Evolutionary conservation across 2,888 invertebrate species (phyloP).

Genomic region (Operophtera brumata): DNA sequence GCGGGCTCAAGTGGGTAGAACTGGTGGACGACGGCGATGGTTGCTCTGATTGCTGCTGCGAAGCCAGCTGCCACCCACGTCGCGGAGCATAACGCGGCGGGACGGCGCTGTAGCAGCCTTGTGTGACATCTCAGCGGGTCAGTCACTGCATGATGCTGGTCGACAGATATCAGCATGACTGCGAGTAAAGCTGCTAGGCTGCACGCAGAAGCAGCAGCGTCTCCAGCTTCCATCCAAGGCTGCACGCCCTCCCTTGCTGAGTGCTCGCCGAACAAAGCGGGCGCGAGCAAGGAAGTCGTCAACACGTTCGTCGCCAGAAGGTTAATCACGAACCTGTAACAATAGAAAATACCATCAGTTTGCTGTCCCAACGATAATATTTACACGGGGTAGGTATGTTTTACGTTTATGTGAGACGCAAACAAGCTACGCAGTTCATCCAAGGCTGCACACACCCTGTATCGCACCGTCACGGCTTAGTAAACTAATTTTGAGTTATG

Average conservation of each 20-base stretch:
- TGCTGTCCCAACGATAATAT: conserved; percentile 30
- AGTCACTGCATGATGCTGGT: conserved; percentile 79
- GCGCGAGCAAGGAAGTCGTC: conserved; percentile 74
- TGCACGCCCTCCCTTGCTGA: conserved; percentile 82
- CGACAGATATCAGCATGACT: conserved; percentile 71
- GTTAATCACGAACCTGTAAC: conserved; percentile 85
- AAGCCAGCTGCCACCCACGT: conserved; percentile 75
- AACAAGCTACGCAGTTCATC: conserved; percentile 24
- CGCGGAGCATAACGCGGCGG: conserved; percentile 75
- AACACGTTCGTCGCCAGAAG: conserved; percentile 73
- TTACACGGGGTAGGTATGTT: conserved; percentile 21
- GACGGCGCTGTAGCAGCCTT: conserved; percentile 68
- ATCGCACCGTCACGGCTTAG: conserved; percentile 8
- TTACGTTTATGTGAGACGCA: conserved; percentile 24
- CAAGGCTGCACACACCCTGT: conserved; percentile 32
- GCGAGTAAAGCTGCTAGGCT: conserved; percentile 64
- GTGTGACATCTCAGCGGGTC: conserved; percentile 77
- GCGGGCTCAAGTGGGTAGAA: conserved; percentile 56
- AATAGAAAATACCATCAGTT: conserved; percentile 45
- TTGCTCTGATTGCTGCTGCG: conserved; percentile 60
- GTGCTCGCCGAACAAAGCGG: conserved; percentile 78
- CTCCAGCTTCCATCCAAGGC: conserved; percentile 79
- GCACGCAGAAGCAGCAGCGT: conserved; percentile 73
- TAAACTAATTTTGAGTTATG: conserved; percentile 33
- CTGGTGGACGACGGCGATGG: conserved; percentile 58